Percentiles rank a stretch among this genome's conserved stretches.
These are phyloP conservation scores for Pachliopta kotzebuea DNA, from an alignment of 2,888 invertebrate species.

Conservation along the genomic window DNA sequence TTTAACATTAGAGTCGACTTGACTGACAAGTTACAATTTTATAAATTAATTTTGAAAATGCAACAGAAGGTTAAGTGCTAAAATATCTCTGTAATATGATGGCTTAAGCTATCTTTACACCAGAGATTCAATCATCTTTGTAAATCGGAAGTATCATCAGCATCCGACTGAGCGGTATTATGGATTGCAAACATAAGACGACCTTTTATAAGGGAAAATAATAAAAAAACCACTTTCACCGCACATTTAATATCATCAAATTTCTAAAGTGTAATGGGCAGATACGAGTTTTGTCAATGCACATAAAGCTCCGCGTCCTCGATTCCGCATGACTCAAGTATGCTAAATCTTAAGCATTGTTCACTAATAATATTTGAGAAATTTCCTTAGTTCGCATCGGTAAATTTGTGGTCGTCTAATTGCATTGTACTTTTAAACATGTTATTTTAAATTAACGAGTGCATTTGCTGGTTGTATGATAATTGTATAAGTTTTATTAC, in stretches of 20 bases:
- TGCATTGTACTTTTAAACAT: not conserved
- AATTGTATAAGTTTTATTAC: too few species aligned
- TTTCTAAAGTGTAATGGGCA: conserved; percentile 5
- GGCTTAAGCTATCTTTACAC: not conserved
- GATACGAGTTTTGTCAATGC: not conserved
- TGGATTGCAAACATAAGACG: not conserved
- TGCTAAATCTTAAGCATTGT: not conserved
- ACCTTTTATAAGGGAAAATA: not conserved
- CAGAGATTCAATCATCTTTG: too few species aligned
- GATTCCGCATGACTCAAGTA: conserved; percentile 24
- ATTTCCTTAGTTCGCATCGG: not conserved
- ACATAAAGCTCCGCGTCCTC: conserved; percentile 16
- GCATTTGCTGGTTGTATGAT: too few species aligned
- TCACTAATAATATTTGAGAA: not conserved
- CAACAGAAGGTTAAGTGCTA: not conserved
- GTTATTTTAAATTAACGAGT: too few species aligned
- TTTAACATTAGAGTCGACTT: too few species aligned
- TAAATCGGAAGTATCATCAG: too few species aligned
- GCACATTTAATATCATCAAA: conserved; percentile 7
- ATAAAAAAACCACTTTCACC: conserved; percentile 13
- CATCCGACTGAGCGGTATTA: not conserved
- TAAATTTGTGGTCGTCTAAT: not conserved
- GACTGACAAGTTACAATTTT: not conserved
- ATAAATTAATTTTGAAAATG: not conserved
- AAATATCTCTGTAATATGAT: not conserved